Percentiles rank a stretch among this genome's conserved stretches.
phyloP scores from a whole-genome alignment of 2,888 invertebrate species.

The Nomada flava region DNA sequence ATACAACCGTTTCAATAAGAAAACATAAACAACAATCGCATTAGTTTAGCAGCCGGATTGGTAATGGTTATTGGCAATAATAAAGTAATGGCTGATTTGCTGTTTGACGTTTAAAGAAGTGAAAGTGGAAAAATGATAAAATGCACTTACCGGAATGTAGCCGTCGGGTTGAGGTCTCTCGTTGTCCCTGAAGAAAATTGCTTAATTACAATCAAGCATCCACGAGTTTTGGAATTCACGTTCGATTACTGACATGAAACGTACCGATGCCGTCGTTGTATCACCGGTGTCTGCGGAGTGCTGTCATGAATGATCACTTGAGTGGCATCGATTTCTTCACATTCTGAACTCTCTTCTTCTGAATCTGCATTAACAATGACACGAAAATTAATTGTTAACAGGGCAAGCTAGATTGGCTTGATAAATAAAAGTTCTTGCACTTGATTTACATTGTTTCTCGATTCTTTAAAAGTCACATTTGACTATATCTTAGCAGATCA shows the following conservation, averaged over 20 bases:
- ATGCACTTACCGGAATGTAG: constrained; percentile 83
- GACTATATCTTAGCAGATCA: too few species aligned
- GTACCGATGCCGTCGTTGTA: constrained; percentile 85
- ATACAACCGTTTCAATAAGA: too few species aligned
- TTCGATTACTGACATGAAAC: constrained; percentile 62
- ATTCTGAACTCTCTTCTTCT: constrained; percentile 82
- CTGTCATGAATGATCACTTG: constrained; percentile 93
- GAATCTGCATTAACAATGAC: constrained; percentile 61
- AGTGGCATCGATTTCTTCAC: constrained; percentile 91
- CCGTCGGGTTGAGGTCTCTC: constrained; percentile 82
- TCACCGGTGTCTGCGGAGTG: constrained; percentile 89
- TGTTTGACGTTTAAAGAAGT: not conserved
- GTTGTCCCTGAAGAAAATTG: constrained; percentile 76
- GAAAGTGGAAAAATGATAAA: not conserved
- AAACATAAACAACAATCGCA: too few species aligned
- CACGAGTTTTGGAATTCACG: constrained; percentile 13
- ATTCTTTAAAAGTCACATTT: too few species aligned
- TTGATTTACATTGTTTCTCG: too few species aligned
- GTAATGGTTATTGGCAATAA: not conserved
- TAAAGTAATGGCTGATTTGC: not conserved
- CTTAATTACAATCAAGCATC: constrained; percentile 37
- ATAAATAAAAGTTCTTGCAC: too few species aligned
- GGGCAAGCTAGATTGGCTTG: not conserved
- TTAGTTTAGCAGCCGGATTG: too few species aligned
- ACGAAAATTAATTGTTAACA: not conserved